phyloP scores from a whole-genome alignment of 2,888 invertebrate species.

The Nomada fucata region DNA sequence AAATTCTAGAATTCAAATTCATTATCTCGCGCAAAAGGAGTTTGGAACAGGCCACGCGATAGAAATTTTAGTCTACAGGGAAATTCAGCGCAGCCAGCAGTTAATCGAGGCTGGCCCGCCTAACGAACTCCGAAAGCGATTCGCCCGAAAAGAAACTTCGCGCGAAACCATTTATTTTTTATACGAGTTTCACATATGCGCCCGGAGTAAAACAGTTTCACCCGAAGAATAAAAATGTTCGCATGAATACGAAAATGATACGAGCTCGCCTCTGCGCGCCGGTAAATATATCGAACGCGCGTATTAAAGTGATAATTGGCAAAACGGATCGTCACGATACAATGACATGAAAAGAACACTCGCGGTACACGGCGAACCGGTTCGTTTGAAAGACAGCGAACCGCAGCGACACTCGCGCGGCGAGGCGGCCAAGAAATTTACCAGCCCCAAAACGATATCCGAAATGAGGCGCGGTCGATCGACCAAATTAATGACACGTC shows the following conservation, averaged over 20 bases:
- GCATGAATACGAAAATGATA: too few species aligned
- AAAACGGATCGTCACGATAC: background rate
- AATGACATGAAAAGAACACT: too few species aligned
- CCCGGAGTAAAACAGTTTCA: background rate
- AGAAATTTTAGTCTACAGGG: slow-evolving; percentile 19
- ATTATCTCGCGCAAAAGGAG: background rate
- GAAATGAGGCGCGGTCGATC: background rate
- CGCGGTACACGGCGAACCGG: too few species aligned
- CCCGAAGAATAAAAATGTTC: too few species aligned
- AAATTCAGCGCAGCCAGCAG: slow-evolving; percentile 3
- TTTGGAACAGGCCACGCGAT: background rate
- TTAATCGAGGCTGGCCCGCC: slow-evolving; percentile 2
- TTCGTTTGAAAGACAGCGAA: background rate
- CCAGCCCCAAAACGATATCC: too few species aligned
- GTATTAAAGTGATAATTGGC: too few species aligned
- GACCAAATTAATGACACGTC: background rate
- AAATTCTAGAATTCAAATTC: background rate
- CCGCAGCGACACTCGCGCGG: too few species aligned
- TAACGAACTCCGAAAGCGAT: slow-evolving; percentile 14
- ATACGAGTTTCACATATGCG: background rate
- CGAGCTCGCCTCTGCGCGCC: too few species aligned
- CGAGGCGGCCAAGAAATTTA: background rate
- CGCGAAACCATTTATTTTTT: background rate
- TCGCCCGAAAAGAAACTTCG: background rate
- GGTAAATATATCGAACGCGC: too few species aligned